Evolutionary conservation across 1,140 invertebrate species (phyloP).

Genomic region (Pogonus chalceus): DNA sequence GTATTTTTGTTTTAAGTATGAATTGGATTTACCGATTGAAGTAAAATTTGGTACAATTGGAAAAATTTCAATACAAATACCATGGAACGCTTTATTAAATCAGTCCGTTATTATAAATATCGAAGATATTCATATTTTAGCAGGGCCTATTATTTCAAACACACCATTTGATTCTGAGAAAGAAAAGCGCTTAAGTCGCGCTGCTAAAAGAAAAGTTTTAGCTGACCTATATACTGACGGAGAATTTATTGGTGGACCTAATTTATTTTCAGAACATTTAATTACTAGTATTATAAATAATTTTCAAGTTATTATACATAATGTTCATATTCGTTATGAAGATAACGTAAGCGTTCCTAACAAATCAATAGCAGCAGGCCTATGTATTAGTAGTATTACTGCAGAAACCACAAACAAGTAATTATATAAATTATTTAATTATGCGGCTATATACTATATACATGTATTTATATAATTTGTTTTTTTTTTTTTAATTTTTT

Average conservation of each 20-base stretch:
- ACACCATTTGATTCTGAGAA: slow-evolving; percentile 62
- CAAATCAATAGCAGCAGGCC: slow-evolving; percentile 58
- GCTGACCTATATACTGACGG: slow-evolving; percentile 41
- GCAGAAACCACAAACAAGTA: slow-evolving; percentile 74
- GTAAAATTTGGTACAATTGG: slow-evolving; percentile 70
- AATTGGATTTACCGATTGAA: slow-evolving; percentile 69
- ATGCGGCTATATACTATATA: slow-evolving; percentile 11
- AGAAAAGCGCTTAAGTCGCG: slow-evolving; percentile 59
- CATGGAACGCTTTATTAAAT: slow-evolving; percentile 62
- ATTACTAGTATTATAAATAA: slow-evolving; percentile 68
- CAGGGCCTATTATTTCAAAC: slow-evolving; percentile 57
- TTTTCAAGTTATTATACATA: slow-evolving; percentile 67
- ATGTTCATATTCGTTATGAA: slow-evolving; percentile 76
- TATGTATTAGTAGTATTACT: slow-evolving; percentile 69
- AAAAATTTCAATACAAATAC: slow-evolving; percentile 64
- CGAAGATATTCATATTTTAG: slow-evolving; percentile 67
- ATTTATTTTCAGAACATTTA: slow-evolving; percentile 59
- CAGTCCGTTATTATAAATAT: slow-evolving; percentile 57
- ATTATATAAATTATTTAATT: slow-evolving; percentile 14
- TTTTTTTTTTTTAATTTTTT: neutral
- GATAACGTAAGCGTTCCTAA: slow-evolving; percentile 57
- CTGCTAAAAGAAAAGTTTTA: slow-evolving; percentile 55
- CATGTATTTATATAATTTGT: slow-evolving; percentile 8
- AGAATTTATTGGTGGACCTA: slow-evolving; percentile 39
- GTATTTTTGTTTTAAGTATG: slow-evolving; percentile 50